phyloP scores from a whole-genome alignment of 2,797 vertebrate genomes.

The Myripristis jacobus region DNA sequence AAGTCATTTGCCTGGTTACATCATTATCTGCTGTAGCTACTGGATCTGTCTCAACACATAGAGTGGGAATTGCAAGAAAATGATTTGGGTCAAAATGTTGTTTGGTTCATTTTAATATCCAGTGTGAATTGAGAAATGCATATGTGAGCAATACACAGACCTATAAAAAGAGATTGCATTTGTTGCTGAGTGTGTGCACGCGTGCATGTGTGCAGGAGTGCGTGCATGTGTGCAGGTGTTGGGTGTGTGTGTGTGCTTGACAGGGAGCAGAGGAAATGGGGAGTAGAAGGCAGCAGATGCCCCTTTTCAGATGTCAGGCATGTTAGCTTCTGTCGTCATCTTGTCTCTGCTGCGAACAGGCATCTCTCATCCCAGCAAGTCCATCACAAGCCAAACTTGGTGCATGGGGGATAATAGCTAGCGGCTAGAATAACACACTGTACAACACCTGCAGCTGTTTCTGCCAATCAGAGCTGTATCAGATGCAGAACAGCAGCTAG shows the following conservation, averaged over 20 bases:
- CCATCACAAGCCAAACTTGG: background rate
- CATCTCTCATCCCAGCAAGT: constrained; percentile 12
- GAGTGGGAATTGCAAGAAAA: background rate
- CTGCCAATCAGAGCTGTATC: constrained; percentile 25
- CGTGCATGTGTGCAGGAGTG: background rate
- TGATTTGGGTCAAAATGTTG: constrained; percentile 1
- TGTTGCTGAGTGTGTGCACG: background rate
- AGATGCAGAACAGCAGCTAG: constrained; percentile 15
- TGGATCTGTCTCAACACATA: background rate
- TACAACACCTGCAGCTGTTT: constrained; percentile 28
- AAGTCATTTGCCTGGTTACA: background rate
- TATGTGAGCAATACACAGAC: background rate
- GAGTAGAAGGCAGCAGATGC: constrained; percentile 15
- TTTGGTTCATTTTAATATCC: background rate
- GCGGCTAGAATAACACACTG: constrained; percentile 24
- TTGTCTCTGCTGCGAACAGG: background rate
- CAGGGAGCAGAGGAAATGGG: background rate
- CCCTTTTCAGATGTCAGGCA: constrained; percentile 20
- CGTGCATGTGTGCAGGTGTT: background rate
- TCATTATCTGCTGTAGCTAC: background rate
- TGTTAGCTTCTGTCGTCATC: constrained; percentile 28
- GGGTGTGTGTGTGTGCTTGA: constrained; percentile 1
- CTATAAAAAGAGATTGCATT: background rate
- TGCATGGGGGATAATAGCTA: background rate
- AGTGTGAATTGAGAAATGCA: background rate